phyloP scores from a whole-genome alignment of 2,888 invertebrate genomes.

The Rhyacophila evoluta region DNA sequence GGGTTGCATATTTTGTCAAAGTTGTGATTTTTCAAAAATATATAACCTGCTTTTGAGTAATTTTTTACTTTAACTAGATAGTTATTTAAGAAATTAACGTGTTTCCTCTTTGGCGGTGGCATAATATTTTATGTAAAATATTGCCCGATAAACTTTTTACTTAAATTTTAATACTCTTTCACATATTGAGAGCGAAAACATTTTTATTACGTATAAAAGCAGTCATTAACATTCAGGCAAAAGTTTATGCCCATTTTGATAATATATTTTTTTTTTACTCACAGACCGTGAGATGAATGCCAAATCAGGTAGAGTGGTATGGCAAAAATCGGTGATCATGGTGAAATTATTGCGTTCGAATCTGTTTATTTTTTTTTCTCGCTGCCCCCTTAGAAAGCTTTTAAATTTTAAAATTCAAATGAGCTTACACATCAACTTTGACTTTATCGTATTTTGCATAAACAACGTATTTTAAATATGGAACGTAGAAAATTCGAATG shows the following conservation, averaged over 20 bases:
- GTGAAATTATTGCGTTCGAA: background rate
- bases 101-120: too few species aligned
- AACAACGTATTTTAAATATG: background rate
- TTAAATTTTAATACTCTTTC: constrained; percentile 13
- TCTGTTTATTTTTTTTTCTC: background rate
- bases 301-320: background rate
- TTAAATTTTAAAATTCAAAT: constrained; percentile 22
- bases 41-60: too few species aligned
- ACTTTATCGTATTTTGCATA: background rate
- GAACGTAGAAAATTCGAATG: background rate
- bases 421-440: constrained; percentile 5
- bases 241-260: constrained; percentile 13
- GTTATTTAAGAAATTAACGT: too few species aligned
- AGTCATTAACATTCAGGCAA: constrained; percentile 14
- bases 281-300: background rate
- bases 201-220: constrained; percentile 26
- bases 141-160: constrained; percentile 27
- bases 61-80: too few species aligned
- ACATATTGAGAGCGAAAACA: constrained; percentile 19
- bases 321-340: constrained; percentile 11
- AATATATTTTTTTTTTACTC: constrained; percentile 12
- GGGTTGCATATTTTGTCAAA: too few species aligned
- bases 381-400: background rate
- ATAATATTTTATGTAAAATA: background rate
- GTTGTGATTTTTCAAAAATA: too few species aligned